Base-by-base conservation (phyloP, 2,888 invertebrate species). In the Dusona sp. region DNA sequence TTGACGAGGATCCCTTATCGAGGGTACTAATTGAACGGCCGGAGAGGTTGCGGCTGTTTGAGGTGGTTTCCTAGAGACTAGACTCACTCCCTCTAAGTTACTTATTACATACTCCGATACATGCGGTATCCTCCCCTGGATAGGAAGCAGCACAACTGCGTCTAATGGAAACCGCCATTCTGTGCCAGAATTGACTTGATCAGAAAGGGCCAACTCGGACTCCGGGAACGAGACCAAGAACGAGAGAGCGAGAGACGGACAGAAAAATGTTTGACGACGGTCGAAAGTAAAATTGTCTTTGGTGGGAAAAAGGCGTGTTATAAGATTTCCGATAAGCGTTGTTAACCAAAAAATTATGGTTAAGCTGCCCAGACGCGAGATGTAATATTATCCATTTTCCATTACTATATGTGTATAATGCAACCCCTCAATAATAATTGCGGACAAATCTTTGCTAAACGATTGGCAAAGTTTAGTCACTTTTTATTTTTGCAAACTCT, bases 1-100 rank as follows among this genome's bases (percentile, higher is more conserved):
- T 29, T 36, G 38, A n/a, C 13, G 42, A 74, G 45, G 22, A 29
- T 54, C 33, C 42, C 75, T 70, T 74, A 42, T 64, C 73, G 72
- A 79, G 82, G 68, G 29, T 79, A 78, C 85, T 85, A 82, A 82
- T 85, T 82, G 81, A 82, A 78, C 61, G 81, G 61, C 73, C 67
- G 22, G 65, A 29, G 51, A 72, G 38, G 22, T 57, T 29, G 57
- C 64, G 65, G 78, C 54, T 79, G 67, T 78, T 72, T 72, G 83
- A 77, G 64, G 65, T 64, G 79, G 61, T 79, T 78, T 74, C 42
- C 54, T 74, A 48, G 57, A 54, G 67, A 54, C 83, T 36, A 65
- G 65, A 65, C 83, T 48, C 29, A 16, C 29, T 54, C n/a, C 33
- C 36, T 22, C 61, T 79, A 6, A 29, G 61, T 70, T 64, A 75